Conservation (phyloP, 2,113 vertebrate species). For the Actinemys pallida region DNA sequence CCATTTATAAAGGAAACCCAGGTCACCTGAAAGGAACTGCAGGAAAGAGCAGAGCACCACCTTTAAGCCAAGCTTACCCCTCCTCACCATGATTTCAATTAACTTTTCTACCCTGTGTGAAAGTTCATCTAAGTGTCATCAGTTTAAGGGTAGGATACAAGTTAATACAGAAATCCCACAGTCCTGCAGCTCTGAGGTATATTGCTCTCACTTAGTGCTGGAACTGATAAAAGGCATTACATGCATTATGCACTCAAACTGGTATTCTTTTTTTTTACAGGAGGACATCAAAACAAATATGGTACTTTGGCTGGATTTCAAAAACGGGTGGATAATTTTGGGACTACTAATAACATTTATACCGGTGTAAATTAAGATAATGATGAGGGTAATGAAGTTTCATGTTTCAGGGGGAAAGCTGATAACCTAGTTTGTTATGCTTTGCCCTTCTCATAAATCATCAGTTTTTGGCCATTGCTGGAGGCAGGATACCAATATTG, state of each 20-base stretch:
- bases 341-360: neutral
- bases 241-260: neutral
- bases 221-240: neutral
- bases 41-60: neutral
- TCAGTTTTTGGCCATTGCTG: neutral
- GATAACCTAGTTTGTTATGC: neutral
- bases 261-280: neutral
- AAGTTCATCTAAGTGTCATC: neutral
- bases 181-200: neutral
- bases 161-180: neutral
- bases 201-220: neutral
- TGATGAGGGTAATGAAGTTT: slow-evolving; percentile 3
- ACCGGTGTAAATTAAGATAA: neutral
- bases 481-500: neutral
- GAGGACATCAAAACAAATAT: neutral
- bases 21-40: neutral
- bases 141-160: neutral
- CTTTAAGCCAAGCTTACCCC: neutral
- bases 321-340: neutral
- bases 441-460: neutral
- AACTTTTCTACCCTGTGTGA: neutral
- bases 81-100: neutral
- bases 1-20: neutral
- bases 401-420: neutral
- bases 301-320: neutral